A percentile compares a stretch with the other conserved stretches of the same genome.
Evolutionary conservation across 1,140 invertebrate species (phyloP).

Genomic region (Mycetomoellerius zeteki): DNA sequence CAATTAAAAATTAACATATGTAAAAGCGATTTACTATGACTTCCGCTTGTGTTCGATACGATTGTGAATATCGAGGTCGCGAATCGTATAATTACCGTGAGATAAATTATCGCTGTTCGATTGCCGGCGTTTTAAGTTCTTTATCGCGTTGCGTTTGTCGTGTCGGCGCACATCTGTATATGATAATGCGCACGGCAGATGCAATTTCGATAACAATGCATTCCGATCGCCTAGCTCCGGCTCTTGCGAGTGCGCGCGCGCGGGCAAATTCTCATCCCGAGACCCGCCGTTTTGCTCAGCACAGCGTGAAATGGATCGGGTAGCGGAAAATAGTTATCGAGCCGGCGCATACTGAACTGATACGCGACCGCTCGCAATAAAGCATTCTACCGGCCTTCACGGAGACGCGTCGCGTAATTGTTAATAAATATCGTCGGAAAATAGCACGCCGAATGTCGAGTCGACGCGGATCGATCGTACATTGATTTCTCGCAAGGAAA

Average conservation of each 20-base stretch:
- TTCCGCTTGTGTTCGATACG: not conserved
- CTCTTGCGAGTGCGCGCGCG: conserved; percentile 41
- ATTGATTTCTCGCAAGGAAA: not conserved
- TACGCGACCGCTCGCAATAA: conserved; percentile 43
- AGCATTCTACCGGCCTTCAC: conserved; percentile 22
- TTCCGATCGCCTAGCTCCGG: conserved; percentile 46
- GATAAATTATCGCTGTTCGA: conserved; percentile 25
- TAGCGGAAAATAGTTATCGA: conserved; percentile 72
- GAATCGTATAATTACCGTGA: not conserved
- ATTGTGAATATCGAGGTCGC: not conserved
- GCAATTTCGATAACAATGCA: conserved; percentile 62
- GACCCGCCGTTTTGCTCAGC: conserved; percentile 62
- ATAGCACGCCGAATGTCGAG: not conserved
- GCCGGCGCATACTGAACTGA: conserved; percentile 48
- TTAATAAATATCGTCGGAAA: conserved; percentile 33
- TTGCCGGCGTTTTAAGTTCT: conserved; percentile 18
- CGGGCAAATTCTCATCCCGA: conserved; percentile 60
- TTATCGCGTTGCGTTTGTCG: not conserved
- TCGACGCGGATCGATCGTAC: not conserved
- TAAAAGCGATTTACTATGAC: not conserved
- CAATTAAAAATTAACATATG: not conserved
- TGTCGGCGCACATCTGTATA: conserved; percentile 9
- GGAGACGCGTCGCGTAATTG: conserved; percentile 26
- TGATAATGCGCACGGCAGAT: conserved; percentile 57
- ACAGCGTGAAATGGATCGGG: conserved; percentile 72